Base-by-base conservation (phyloP, 2,113 vertebrate species). In the Xiphophorus maculatus region DNA sequence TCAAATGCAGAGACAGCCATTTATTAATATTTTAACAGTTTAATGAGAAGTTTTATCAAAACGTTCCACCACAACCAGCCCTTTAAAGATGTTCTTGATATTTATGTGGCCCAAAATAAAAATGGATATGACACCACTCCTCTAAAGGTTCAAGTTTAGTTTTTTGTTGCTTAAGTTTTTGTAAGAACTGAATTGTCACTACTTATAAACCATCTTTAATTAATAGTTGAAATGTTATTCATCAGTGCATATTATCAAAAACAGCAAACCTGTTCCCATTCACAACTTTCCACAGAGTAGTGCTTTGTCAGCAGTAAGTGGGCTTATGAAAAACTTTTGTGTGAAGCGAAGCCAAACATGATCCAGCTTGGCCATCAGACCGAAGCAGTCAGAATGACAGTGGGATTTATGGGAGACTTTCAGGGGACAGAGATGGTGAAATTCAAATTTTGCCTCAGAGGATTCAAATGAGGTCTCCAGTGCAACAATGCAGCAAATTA, bases 391-490 rank as follows among this genome's bases (percentile, higher is more conserved):
- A n/a, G 51, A 64, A 33, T 64, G 19, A 64, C 17, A 35, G 30
- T 63, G 37, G 25, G 37, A 40, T 17, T 40, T 40, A 11, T 1
- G 27, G 11, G 22, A 4, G 10, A 40, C 35, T 40, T 30, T 19
- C 15, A 5, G 28, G 3, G 3, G 27, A 17, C 6, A 25, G 11
- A 13, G 22, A 19, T 22, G 1, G 25, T 40, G 35, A 35, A 30
- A 77, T 30, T 51, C n/a, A 35, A 9, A 29, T 68, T 28, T 48
- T 22, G 40, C 30, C 74, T 73, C 15, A 29, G 32, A 68, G 66
- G 65, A 42, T 25, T 42, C 28, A 48, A 17, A 48, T 28, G 12
- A 22, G 13, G n/a, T 44, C 27, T 48, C 27, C 5, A 19, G 27
- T 42, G 37, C 66, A 67, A 67, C 13, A 29, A 3, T 17, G 42